Percentiles rank a stretch among this genome's conserved stretches.
Evolutionary conservation across 2,888 invertebrate genomes (phyloP).

Genomic region (Lasioglossum oenotherae): DNA sequence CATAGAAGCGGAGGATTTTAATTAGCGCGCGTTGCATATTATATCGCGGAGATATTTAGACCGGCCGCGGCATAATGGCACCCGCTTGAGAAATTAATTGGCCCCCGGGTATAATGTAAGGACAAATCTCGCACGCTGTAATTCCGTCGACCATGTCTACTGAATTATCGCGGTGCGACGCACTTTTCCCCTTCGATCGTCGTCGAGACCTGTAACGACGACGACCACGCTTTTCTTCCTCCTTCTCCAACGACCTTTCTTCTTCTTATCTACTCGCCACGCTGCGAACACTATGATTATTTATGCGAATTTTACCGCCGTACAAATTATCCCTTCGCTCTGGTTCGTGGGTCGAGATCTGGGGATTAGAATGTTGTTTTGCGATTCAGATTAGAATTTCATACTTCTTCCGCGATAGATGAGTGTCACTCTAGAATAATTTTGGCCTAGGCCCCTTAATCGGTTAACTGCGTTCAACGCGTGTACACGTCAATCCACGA

Average conservation of each 20-base stretch:
- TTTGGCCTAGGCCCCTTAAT: no score
- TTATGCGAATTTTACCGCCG: neutral
- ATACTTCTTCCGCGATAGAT: neutral
- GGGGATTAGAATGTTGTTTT: neutral
- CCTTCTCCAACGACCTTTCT: no score
- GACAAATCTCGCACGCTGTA: constrained; percentile 57
- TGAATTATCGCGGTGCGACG: constrained; percentile 20
- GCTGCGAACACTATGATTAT: neutral
- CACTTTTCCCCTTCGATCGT: constrained; percentile 23
- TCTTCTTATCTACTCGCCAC: neutral
- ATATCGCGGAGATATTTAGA: constrained; percentile 52
- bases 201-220: neutral
- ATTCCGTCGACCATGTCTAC: constrained; percentile 22
- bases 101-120: constrained; percentile 48
- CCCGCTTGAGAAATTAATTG: constrained; percentile 58
- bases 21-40: constrained; percentile 58
- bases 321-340: neutral
- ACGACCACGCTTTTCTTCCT: neutral
- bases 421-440: neutral
- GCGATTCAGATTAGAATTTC: neutral
- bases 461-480: no score
- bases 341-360: neutral
- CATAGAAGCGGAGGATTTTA: constrained; percentile 61
- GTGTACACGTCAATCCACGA: no score
- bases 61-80: constrained; percentile 33